These are phyloP conservation scores for Mastacembelus armatus DNA, from an alignment of 2,797 vertebrate genomes.

Conservation along the genomic window DNA sequence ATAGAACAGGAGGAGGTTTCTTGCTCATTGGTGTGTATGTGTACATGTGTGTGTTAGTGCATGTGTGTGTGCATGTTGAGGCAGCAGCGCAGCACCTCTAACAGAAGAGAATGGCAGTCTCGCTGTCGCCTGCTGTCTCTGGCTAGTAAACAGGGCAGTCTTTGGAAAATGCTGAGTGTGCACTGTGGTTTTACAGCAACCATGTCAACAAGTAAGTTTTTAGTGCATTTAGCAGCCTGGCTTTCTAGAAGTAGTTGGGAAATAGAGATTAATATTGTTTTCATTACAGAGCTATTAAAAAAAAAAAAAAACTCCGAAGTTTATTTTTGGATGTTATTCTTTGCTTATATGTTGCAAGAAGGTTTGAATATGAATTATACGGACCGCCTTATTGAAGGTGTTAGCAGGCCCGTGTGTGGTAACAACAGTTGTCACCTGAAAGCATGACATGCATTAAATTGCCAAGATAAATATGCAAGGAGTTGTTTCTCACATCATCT, in stretches of 20 bases:
- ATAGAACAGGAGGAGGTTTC: slow-evolving; percentile 27
- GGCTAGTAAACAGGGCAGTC: slow-evolving; percentile 78
- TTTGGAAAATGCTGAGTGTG: slow-evolving; percentile 82
- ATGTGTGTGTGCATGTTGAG: slow-evolving; percentile 50
- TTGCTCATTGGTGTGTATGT: slow-evolving; percentile 35
- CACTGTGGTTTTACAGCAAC: slow-evolving; percentile 80
- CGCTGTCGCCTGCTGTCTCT: slow-evolving; percentile 71
- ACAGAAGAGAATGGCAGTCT: slow-evolving; percentile 68
- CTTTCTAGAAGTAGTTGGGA: slow-evolving; percentile 52
- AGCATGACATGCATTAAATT: slow-evolving; percentile 21
- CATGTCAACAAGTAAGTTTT: slow-evolving; percentile 81
- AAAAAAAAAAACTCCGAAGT: slow-evolving; percentile 26
- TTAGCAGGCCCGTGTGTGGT: neutral
- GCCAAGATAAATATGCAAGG: slow-evolving; percentile 17
- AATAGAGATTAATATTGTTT: slow-evolving; percentile 66
- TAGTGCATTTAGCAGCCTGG: slow-evolving; percentile 61
- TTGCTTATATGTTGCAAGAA: neutral
- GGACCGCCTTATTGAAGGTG: slow-evolving; percentile 14
- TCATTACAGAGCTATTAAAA: slow-evolving; percentile 39
- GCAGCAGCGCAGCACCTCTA: slow-evolving; percentile 56
- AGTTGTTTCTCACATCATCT: slow-evolving; percentile 3
- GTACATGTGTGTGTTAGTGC: slow-evolving; percentile 43
- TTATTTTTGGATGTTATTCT: slow-evolving; percentile 48
- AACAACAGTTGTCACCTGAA: slow-evolving; percentile 32
- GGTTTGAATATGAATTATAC: neutral